These are phyloP conservation scores for Sinohyriopsis cumingii DNA, from an alignment of 2,888 invertebrate genomes.

Conservation along the genomic window DNA sequence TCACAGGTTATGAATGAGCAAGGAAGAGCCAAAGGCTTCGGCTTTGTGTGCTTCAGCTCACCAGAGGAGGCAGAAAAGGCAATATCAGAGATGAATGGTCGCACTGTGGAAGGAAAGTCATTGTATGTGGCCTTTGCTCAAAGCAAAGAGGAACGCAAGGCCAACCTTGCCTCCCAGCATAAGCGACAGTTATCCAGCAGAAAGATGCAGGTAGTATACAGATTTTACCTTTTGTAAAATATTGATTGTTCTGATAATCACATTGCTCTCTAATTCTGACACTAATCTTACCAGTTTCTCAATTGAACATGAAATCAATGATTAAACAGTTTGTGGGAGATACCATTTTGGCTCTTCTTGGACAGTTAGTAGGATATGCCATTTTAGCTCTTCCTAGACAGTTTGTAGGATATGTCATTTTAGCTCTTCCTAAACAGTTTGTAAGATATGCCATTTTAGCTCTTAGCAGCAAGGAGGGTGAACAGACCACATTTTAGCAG, in stretches of 20 bases:
- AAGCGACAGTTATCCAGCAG: conserved; percentile 89
- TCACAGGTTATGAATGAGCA: conserved; percentile 62
- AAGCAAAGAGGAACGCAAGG: conserved; percentile 98
- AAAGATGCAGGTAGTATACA: conserved; percentile 78
- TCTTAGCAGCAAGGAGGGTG: too few relatives aligned
- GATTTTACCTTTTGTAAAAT: not conserved
- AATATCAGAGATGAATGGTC: conserved; percentile 99
- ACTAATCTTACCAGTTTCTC: not conserved
- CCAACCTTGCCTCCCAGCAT: conserved; percentile 97
- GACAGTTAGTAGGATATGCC: too few relatives aligned
- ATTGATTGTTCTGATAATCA: not conserved
- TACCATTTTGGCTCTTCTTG: too few relatives aligned
- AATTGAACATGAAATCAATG: not conserved
- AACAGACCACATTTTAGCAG: too few relatives aligned
- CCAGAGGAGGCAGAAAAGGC: conserved; percentile 99
- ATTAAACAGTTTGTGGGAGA: not conserved
- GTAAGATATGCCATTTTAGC: too few relatives aligned
- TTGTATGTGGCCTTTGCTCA: conserved; percentile 99
- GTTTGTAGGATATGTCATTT: too few relatives aligned
- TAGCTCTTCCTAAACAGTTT: too few relatives aligned
- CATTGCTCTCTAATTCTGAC: not conserved
- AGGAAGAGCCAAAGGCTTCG: conserved; percentile 84
- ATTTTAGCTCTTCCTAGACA: too few relatives aligned
- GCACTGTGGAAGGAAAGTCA: conserved; percentile 97
- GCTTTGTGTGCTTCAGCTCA: conserved; percentile 98